These are phyloP conservation scores for Hystrix brachyura DNA, from an alignment of 2,113 vertebrate genomes.

Conservation along the genomic window DNA sequence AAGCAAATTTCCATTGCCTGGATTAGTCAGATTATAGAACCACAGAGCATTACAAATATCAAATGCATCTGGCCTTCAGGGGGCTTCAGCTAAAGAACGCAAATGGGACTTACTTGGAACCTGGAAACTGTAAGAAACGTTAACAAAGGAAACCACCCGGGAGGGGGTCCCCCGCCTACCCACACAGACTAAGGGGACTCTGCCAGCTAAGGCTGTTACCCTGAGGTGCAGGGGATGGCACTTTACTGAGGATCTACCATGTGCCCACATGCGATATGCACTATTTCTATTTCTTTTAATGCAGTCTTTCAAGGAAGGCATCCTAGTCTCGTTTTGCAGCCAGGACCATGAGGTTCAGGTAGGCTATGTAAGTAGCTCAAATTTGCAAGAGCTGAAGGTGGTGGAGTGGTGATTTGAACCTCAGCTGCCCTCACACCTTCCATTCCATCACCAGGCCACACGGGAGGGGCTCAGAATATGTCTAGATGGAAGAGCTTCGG, in stretches of 20 bases:
- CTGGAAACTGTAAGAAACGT: slow-evolving; percentile 71
- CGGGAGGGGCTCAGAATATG: not conserved
- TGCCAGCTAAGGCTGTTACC: not conserved
- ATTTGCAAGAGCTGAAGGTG: not conserved
- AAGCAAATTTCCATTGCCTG: slow-evolving; percentile 87
- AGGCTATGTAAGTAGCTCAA: not conserved
- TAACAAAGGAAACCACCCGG: slow-evolving; percentile 38
- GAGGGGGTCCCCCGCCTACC: not conserved
- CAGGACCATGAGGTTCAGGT: not conserved
- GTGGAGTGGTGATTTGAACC: not conserved
- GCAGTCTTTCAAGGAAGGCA: not conserved
- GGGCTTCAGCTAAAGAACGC: slow-evolving; percentile 22
- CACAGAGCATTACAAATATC: slow-evolving; percentile 79
- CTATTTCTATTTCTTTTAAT: not conserved
- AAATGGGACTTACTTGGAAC: slow-evolving; percentile 75
- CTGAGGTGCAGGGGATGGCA: not conserved
- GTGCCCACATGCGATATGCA: not conserved
- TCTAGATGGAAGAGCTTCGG: not conserved
- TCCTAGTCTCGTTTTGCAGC: not conserved
- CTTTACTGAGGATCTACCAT: not conserved
- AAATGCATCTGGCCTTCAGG: slow-evolving; percentile 77
- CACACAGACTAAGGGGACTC: not conserved
- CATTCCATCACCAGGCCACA: not conserved
- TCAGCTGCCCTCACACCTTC: not conserved
- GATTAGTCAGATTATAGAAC: slow-evolving; percentile 86